Base-by-base conservation (phyloP, 2,888 invertebrate genomes). In the Conomelus anceps region DNA sequence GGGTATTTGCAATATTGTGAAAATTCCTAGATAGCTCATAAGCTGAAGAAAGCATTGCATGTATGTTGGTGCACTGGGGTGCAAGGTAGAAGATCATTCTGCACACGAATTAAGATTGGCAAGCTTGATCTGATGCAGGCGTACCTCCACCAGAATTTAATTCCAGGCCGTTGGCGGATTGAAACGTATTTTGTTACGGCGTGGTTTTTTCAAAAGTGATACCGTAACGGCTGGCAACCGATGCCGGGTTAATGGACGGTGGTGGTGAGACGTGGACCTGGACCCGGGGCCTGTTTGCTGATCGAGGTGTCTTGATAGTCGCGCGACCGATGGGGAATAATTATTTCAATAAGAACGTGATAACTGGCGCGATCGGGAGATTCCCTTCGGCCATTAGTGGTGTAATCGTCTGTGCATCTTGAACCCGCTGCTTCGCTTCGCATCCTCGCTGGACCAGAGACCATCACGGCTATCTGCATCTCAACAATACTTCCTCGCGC, bases 271-370 rank as follows among this genome's bases (percentile, higher is more conserved):
- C n/a, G n/a, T n/a, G n/a, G n/a, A n/a, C n/a, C n/a, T n/a, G 11
- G n/a, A 63, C 63, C 63, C 63, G 63, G 63, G 86, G 86, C 86
- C 86, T 86, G 86, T 86, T 86, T 86, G 26, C 86, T 86, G 86
- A 86, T 86, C 86, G 29, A 24, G 26, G 22, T 24, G 24, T 26
- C 86, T 26, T 29, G 86, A 86, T 86, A 86, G 86, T n/a, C 86
- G 20, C 86, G 22, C 22, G n/a, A 63, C 23, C 24, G 17, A 29
- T 24, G n/a, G 29, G 22, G n/a, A 86, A 86, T 86, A 86, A 86
- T 86, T 86, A 86, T 86, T 86, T 86, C 86, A 86, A 86, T 86
- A 86, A 86, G 29, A 86, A 86, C 86, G 86, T 86, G 86, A 86
- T 86, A 86, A 86, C 86, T 86, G 86, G 23, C 86, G 23, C 24